Percentiles rank a stretch among this genome's conserved stretches.
Evolutionary conservation across 2,888 invertebrate genomes (phyloP).

Genomic region (Hypolimnas misippus): DNA sequence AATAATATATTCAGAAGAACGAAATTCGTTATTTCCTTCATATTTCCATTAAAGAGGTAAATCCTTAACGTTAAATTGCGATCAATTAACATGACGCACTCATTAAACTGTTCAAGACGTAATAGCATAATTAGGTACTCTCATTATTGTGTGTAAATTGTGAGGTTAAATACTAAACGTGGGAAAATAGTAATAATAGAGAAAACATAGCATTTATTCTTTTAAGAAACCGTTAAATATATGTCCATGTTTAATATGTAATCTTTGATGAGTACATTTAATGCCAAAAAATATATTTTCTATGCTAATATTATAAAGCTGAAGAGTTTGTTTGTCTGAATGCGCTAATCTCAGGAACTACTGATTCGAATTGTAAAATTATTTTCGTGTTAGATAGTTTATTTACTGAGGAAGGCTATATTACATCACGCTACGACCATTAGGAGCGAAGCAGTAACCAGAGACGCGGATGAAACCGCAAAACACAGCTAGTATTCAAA

Average conservation of each 20-base stretch:
- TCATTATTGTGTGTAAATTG: slow-evolving; percentile 40
- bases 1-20: background rate
- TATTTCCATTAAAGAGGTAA: background rate
- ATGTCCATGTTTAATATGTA: background rate
- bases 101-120: slow-evolving; percentile 1
- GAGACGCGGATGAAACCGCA: no score
- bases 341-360: no score
- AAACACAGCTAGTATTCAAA: no score
- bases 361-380: no score
- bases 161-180: slow-evolving; percentile 29
- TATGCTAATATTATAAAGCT: background rate
- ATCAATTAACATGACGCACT: slow-evolving; percentile 6
- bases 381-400: no score
- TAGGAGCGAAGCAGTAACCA: no score
- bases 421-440: no score
- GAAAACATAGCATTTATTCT: slow-evolving; percentile 19
- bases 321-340: no score
- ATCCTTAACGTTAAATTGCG: background rate
- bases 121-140: slow-evolving; percentile 18
- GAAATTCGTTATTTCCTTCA: background rate
- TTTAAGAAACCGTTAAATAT: slow-evolving; percentile 16
- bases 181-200: slow-evolving; percentile 32
- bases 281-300: background rate
- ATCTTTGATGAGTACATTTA: background rate
- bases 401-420: no score